Base-by-base conservation (phyloP, 2,113 vertebrate genomes). In the Campylomormyrus tamandua region DNA sequence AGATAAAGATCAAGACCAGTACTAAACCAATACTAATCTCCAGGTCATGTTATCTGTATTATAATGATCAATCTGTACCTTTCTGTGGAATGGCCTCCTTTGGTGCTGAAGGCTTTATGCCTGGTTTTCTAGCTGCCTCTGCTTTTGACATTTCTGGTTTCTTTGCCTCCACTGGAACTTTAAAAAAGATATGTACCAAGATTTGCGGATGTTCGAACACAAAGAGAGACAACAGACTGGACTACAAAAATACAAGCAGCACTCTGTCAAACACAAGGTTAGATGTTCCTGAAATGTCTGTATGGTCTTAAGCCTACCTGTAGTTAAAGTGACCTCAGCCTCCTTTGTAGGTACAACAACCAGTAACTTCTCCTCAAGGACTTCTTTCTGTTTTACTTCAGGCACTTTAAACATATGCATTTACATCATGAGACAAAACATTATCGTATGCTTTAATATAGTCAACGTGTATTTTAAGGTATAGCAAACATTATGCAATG, bases 131-230 rank as follows among this genome's bases (percentile, higher is more conserved):
- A 90, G 94, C 48, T 21, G 42, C 86, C 89, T 94, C 89, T 93
- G 95, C 94, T 94, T 97, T 96, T 93, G 96, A 94, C 89, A 94
- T 93, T 39, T 96, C 94, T 8, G 93, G 91, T 92, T 66, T 94
- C 94, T 95, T 97, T 91, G 95, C 94, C 70, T 96, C 95, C 90
- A 96, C 95, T 84, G 95, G 91, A 95, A 97, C 97, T 99, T 98
- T 92, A 96, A 97, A 97, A 91, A 95, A 92, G 42, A 95, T 31
- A 62, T 35, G n/a, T 31, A 27, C 24, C n/a, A 52, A 52, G 52
- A 87, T 91, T 91, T 3, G 92, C 27, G 91, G 50, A 85, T 5
- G 62, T 87, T 87, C 24, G 3, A 62, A 46, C 35, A 24, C 21
- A 52, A 46, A 88, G 17, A 88, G 31, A 90, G 84, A 77, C 89